Evolutionary conservation across 2,113 vertebrate genomes (phyloP).

Genomic region (Poicephalus meyeri): DNA sequence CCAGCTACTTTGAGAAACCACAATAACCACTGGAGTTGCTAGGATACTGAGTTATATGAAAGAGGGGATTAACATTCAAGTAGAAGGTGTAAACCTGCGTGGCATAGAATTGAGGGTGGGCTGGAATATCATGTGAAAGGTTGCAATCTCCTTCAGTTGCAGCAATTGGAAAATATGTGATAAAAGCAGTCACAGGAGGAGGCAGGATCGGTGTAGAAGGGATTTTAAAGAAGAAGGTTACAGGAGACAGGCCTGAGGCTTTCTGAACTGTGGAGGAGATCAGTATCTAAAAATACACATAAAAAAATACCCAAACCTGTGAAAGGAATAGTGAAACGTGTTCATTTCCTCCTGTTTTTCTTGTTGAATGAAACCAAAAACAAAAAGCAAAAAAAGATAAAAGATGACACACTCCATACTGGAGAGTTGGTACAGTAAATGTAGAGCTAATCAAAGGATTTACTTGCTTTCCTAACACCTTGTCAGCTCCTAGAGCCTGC

Average conservation of each 20-base stretch:
- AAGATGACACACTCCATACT: neutral
- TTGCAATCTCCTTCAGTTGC: neutral
- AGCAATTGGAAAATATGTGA: neutral
- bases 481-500: neutral
- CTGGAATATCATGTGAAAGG: neutral
- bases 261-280: constrained; percentile 1
- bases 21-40: neutral
- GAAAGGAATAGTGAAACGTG: neutral
- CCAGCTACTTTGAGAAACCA: neutral
- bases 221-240: constrained; percentile 5
- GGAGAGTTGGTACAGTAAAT: neutral
- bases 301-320: neutral
- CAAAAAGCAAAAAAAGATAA: neutral
- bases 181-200: neutral
- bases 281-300: neutral
- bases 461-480: neutral
- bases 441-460: neutral
- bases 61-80: constrained; percentile 16
- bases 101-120: neutral
- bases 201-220: neutral
- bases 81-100: neutral
- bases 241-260: constrained; percentile 1
- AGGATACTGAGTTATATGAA: neutral
- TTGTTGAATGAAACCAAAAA: neutral
- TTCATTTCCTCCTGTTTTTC: constrained; percentile 2